These are phyloP conservation scores for Pipistrellus nathusii DNA, from an alignment of 2,797 vertebrate species.

Conservation along the genomic window DNA sequence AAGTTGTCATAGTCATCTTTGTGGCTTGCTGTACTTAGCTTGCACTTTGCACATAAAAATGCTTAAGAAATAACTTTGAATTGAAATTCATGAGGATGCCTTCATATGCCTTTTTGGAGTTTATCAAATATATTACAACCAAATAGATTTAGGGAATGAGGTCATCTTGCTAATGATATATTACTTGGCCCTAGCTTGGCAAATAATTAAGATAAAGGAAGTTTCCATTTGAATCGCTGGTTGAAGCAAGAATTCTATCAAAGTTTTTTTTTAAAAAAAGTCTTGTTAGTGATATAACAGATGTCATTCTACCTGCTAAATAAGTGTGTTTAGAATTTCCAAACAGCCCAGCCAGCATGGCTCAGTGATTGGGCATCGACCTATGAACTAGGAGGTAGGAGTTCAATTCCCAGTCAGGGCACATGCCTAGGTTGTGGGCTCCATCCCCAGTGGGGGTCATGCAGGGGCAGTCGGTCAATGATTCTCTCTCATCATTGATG, in stretches of 20 bases:
- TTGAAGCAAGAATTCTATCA: neutral
- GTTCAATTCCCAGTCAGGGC: too few relatives aligned
- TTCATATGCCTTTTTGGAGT: neutral
- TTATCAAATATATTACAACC: neutral
- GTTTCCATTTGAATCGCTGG: neutral
- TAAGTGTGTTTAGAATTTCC: slow-evolving; percentile 24
- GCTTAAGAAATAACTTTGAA: neutral
- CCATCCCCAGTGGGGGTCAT: too few relatives aligned
- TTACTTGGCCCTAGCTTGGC: neutral
- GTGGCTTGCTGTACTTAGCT: neutral
- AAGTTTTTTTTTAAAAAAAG: neutral
- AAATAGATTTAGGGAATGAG: neutral
- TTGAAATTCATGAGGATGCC: neutral
- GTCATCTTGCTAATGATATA: neutral
- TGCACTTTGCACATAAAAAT: neutral
- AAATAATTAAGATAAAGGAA: slow-evolving; percentile 1
- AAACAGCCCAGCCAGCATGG: neutral
- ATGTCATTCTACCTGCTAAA: neutral
- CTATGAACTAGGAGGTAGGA: too few relatives aligned
- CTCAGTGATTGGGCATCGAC: too few relatives aligned
- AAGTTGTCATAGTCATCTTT: neutral
- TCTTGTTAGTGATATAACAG: neutral
- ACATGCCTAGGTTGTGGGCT: too few relatives aligned
- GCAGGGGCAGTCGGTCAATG: too few relatives aligned
- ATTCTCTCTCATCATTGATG: too few relatives aligned